These are phyloP conservation scores for Anthonomus grandis DNA, from an alignment of 1,140 invertebrate genomes.

Conservation along the genomic window DNA sequence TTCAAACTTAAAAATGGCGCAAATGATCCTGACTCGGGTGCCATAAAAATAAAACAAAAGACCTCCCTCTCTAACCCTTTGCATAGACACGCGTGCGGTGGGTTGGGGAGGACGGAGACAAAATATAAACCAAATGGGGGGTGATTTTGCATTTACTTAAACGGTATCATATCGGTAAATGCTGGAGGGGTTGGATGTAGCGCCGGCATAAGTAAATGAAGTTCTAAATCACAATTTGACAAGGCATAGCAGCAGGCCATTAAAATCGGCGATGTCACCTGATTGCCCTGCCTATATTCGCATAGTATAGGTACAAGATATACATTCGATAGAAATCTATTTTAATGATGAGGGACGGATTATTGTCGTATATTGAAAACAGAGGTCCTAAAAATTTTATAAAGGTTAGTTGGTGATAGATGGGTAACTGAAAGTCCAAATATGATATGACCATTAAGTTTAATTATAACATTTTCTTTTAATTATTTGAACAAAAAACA, in stretches of 20 bases:
- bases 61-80: too few species aligned
- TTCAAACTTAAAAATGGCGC: too few species aligned
- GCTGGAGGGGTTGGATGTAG: too few species aligned
- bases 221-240: conserved; percentile 12
- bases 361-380: conserved; percentile 30
- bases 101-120: conserved; percentile 4
- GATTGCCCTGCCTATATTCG: conserved; percentile 27
- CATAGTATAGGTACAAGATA: too few species aligned
- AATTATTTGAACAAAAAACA: too few species aligned
- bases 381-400: conserved; percentile 28
- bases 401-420: too few species aligned
- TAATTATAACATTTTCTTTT: too few species aligned
- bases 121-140: too few species aligned
- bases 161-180: neutral
- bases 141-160: conserved; percentile 1
- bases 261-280: conserved; percentile 40
- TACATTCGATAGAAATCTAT: conserved; percentile 25
- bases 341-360: conserved; percentile 23
- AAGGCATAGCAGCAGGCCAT: conserved; percentile 34
- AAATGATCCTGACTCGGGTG: too few species aligned
- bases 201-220: conserved; percentile 13
- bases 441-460: too few species aligned
- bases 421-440: too few species aligned
- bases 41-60: conserved; percentile 11
- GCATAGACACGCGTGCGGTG: neutral